These are phyloP conservation scores for Melolontha melolontha DNA, from an alignment of 2,888 invertebrate genomes.

Conservation along the genomic window DNA sequence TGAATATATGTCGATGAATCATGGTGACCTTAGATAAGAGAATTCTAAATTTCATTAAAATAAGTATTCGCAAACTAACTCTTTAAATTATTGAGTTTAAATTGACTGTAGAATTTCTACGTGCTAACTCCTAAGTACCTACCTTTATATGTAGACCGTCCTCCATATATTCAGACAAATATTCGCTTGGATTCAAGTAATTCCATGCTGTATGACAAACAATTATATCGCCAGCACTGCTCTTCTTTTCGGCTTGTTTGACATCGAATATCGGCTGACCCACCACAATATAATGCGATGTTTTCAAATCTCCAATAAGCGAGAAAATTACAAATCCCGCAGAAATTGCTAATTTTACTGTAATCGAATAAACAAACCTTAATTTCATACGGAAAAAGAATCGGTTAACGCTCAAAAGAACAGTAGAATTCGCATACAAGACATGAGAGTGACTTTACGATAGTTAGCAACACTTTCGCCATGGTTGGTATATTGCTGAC, in stretches of 20 bases:
- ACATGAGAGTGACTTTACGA: too few species aligned
- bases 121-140: too few species aligned
- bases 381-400: neutral
- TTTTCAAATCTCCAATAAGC: constrained; percentile 68
- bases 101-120: too few species aligned
- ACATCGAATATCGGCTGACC: constrained; percentile 75
- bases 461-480: too few species aligned
- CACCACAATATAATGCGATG: constrained; percentile 71
- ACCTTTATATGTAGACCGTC: constrained; percentile 70
- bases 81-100: too few species aligned
- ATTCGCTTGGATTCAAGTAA: constrained; percentile 72
- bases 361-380: constrained; percentile 37
- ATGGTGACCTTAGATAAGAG: too few species aligned
- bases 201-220: constrained; percentile 72
- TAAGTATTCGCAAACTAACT: too few species aligned
- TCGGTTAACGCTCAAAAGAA: too few species aligned
- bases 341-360: constrained; percentile 75
- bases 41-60: too few species aligned
- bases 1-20: too few species aligned
- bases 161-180: constrained; percentile 68
- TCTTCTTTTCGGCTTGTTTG: constrained; percentile 67
- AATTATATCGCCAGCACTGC: constrained; percentile 72
- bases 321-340: constrained; percentile 72
- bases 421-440: too few species aligned
- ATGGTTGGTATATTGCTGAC: too few species aligned